A percentile compares a stretch with the other conserved stretches of the same genome.
phyloP scores from a whole-genome alignment of 2,797 vertebrate genomes.

The Melanotaenia trifasciata region DNA sequence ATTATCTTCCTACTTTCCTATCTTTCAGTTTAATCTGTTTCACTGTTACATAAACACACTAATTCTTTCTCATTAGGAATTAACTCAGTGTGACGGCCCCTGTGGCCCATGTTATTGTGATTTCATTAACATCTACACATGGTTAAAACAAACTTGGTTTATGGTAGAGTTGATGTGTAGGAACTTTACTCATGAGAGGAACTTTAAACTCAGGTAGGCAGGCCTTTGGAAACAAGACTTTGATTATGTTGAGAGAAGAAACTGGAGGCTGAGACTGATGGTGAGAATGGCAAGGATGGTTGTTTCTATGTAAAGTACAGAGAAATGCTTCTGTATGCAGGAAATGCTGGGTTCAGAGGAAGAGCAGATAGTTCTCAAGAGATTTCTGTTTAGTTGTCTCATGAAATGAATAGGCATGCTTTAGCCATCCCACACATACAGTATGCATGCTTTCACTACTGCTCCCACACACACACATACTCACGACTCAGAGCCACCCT shows the following conservation, averaged over 20 bases:
- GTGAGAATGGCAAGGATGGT: conserved; percentile 27
- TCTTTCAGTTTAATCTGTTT: background rate
- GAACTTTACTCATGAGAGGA: conserved; percentile 31
- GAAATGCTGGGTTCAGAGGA: conserved; percentile 62
- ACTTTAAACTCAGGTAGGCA: conserved; percentile 14
- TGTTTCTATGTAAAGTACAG: conserved; percentile 34
- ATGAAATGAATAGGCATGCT: conserved; percentile 72
- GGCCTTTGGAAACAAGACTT: conserved; percentile 27
- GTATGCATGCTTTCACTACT: conserved; percentile 24
- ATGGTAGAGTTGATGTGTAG: conserved; percentile 12
- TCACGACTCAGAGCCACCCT: conserved; percentile 60
- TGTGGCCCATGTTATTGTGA: conserved; percentile 27
- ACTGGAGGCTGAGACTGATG: conserved; percentile 23
- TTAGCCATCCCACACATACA: conserved; percentile 60
- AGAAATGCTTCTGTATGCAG: conserved; percentile 45
- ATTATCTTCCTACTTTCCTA: conserved; percentile 2
- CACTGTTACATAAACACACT: conserved; percentile 13
- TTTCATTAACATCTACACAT: conserved; percentile 49
- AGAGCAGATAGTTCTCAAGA: conserved; percentile 68
- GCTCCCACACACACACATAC: conserved; percentile 22
- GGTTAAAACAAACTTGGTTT: conserved; percentile 30
- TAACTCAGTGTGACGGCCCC: conserved; percentile 7
- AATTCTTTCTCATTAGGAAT: conserved; percentile 8
- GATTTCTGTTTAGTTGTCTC: conserved; percentile 73
- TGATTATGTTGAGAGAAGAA: conserved; percentile 27